Conservation (phyloP, 2,888 invertebrate species). For the Mermis nigrescens region DNA sequence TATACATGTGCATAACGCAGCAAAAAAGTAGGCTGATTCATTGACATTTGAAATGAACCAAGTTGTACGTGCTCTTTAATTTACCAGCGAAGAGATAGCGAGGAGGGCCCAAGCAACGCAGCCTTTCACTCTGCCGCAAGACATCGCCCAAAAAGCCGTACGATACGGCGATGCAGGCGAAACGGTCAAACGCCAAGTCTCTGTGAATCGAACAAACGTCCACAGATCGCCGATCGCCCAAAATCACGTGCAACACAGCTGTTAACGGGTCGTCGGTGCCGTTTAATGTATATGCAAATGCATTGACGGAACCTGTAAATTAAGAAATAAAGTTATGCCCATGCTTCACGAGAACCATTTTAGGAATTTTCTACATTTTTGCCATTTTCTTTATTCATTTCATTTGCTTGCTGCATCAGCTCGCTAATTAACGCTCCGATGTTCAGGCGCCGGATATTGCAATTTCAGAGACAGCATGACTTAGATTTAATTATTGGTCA, state of each 20-base stretch:
- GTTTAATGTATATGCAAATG: conserved; percentile 55
- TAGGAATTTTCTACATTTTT: neutral
- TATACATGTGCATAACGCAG: too few relatives aligned
- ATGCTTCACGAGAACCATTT: neutral
- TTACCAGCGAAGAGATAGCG: conserved; percentile 59
- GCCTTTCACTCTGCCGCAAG: conserved; percentile 54
- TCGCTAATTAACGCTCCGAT: too few relatives aligned
- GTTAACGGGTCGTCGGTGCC: conserved; percentile 60
- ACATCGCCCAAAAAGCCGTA: conserved; percentile 71
- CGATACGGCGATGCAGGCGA: conserved; percentile 56
- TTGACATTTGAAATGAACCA: too few relatives aligned
- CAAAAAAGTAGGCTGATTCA: too few relatives aligned
- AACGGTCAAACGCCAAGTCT: conserved; percentile 42
- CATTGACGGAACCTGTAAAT: conserved; percentile 45
- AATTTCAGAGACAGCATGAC: too few relatives aligned
- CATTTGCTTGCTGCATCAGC: too few relatives aligned
- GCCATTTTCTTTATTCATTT: too few relatives aligned
- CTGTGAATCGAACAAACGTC: conserved; percentile 56
- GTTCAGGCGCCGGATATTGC: too few relatives aligned
- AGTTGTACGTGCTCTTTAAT: too few relatives aligned
- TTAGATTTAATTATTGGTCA: too few relatives aligned
- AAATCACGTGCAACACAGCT: conserved; percentile 52
- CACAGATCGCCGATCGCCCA: conserved; percentile 48
- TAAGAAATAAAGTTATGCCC: too few relatives aligned
- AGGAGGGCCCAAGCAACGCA: conserved; percentile 65